phyloP scores from a whole-genome alignment of 2,888 invertebrate species.

The Ditylenchus weischeri region DNA sequence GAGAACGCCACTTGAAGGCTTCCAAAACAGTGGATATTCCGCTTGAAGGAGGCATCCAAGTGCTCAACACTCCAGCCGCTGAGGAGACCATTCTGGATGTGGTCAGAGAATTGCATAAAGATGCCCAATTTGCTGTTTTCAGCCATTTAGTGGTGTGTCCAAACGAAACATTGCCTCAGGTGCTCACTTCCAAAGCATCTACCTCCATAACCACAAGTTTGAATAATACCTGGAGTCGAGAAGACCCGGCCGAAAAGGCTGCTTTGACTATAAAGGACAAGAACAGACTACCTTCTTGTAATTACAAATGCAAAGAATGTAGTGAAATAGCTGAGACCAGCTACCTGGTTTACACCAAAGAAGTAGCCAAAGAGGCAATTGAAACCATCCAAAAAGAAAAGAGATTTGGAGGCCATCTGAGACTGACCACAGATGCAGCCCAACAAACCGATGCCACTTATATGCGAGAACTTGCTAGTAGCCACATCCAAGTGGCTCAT shows the following conservation, averaged over 20 bases:
- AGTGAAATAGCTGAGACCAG: conserved; percentile 32
- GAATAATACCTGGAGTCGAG: conserved; percentile 16
- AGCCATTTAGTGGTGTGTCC: too few species aligned
- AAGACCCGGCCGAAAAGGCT: conserved; percentile 11
- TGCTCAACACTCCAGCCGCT: conserved; percentile 46
- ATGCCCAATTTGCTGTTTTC: background rate
- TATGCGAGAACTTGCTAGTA: conserved; percentile 28
- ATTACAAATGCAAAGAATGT: conserved; percentile 39
- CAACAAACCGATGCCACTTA: conserved; percentile 25
- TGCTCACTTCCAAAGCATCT: conserved; percentile 26
- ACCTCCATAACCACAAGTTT: conserved; percentile 10
- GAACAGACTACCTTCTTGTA: conserved; percentile 31
- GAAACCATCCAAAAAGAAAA: conserved; percentile 19
- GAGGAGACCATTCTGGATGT: conserved; percentile 40
- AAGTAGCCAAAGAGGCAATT: background rate
- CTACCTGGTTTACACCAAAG: conserved; percentile 25
- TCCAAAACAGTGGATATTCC: background rate
- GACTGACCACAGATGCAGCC: conserved; percentile 37
- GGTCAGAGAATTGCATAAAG: conserved; percentile 33
- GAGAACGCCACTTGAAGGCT: too few species aligned
- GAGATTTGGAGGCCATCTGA: conserved; percentile 32
- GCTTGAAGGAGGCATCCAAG: conserved; percentile 23
- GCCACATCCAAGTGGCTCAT: conserved; percentile 19
- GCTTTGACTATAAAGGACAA: conserved; percentile 26
- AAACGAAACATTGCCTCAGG: conserved; percentile 18